phyloP scores from a whole-genome alignment of 2,888 invertebrate species.

The Kryphioiulus occultus region DNA sequence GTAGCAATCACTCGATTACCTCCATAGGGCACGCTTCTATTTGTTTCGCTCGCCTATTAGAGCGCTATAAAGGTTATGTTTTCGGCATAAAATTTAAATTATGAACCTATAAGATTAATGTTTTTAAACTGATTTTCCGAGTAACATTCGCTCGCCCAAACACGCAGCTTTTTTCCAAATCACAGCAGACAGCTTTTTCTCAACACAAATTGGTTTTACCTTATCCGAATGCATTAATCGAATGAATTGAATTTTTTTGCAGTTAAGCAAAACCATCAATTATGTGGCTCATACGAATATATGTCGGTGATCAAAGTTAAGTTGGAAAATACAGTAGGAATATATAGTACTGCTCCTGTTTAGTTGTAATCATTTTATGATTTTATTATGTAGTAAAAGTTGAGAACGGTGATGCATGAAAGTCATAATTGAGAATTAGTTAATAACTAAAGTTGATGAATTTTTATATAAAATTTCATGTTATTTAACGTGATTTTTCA shows the following conservation, averaged over 20 bases:
- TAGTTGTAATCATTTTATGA: too few species aligned
- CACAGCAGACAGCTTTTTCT: not conserved
- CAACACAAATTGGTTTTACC: not conserved
- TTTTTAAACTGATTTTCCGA: not conserved
- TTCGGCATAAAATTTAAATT: constrained; percentile 20
- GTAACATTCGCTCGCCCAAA: not conserved
- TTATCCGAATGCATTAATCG: not conserved
- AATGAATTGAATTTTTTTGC: not conserved
- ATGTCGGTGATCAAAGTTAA: too few species aligned
- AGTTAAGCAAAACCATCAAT: not conserved
- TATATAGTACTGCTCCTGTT: too few species aligned
- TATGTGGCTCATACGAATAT: too few species aligned
- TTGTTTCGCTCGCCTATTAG: constrained; percentile 31
- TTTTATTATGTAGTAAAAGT: too few species aligned
- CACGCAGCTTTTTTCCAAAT: not conserved
- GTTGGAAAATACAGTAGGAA: too few species aligned
- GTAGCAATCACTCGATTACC: constrained; percentile 16
- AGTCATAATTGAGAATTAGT: too few species aligned
- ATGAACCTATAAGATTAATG: constrained; percentile 25
- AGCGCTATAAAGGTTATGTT: constrained; percentile 25
- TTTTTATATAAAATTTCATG: too few species aligned
- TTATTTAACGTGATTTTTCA: too few species aligned
- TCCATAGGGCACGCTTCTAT: not conserved
- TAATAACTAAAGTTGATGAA: too few species aligned
- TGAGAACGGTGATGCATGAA: too few species aligned